Evolutionary conservation across 1,140 invertebrate genomes (phyloP).

Genomic region (Solen grandis): DNA sequence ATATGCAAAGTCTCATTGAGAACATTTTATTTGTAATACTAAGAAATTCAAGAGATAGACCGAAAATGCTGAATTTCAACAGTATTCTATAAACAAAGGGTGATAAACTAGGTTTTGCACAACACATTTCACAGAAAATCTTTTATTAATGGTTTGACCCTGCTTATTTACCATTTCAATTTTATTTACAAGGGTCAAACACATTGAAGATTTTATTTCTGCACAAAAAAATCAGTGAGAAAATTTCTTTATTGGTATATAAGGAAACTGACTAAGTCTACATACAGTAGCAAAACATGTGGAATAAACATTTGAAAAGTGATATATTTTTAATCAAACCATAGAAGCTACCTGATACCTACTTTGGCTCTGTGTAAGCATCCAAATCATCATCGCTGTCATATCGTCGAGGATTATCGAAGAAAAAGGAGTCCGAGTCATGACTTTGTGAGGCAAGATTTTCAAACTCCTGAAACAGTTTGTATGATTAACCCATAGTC

Average conservation of each 20-base stretch:
- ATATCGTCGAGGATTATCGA: constrained; percentile 79
- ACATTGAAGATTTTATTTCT: too few relatives aligned
- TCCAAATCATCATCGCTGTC: constrained; percentile 78
- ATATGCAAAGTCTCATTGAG: too few relatives aligned
- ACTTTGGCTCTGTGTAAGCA: not conserved
- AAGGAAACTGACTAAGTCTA: not conserved
- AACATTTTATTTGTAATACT: too few relatives aligned
- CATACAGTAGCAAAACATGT: not conserved
- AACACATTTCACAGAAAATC: too few relatives aligned
- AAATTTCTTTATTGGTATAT: not conserved
- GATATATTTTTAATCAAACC: not conserved
- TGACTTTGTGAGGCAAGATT: constrained; percentile 70
- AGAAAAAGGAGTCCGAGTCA: constrained; percentile 74
- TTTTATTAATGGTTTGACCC: too few relatives aligned
- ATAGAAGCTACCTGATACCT: not conserved
- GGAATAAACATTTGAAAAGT: not conserved
- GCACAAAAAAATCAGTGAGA: not conserved
- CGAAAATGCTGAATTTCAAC: too few relatives aligned
- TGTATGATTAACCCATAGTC: too few relatives aligned
- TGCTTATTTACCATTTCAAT: too few relatives aligned
- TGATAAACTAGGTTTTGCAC: too few relatives aligned
- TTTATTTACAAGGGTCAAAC: too few relatives aligned
- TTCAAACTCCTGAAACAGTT: constrained; percentile 64
- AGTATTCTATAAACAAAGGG: too few relatives aligned
- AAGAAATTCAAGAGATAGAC: too few relatives aligned